Percentiles rank a stretch among this genome's conserved stretches.
Conservation (phyloP, 1,140 invertebrate species). For the Drosophila grimshawi region DNA sequence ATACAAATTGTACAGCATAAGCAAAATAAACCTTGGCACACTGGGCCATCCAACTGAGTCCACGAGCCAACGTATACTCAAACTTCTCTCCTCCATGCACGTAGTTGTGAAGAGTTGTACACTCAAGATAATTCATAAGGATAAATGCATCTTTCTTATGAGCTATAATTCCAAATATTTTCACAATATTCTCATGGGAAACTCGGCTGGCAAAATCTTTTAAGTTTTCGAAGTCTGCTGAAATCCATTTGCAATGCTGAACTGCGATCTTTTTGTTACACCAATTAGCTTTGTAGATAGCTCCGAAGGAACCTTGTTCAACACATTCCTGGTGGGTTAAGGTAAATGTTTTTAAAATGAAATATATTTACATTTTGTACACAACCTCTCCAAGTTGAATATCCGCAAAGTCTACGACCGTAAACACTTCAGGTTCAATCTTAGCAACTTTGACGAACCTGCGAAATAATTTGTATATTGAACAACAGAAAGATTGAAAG, state of each 20-base stretch:
- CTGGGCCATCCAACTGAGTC: background rate
- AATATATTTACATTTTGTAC: too few relatives aligned
- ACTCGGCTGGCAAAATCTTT: background rate
- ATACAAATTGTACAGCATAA: background rate
- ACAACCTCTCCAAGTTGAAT: too few relatives aligned
- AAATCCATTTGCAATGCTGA: too few relatives aligned
- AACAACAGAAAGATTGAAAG: too few relatives aligned
- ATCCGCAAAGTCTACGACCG: too few relatives aligned
- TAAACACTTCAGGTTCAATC: too few relatives aligned
- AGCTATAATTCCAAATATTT: background rate
- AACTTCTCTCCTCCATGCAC: background rate
- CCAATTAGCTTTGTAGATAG: background rate
- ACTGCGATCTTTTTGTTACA: background rate
- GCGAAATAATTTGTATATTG: too few relatives aligned
- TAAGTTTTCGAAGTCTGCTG: too few relatives aligned
- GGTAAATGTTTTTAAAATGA: too few relatives aligned
- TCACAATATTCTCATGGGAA: slow-evolving; percentile 1
- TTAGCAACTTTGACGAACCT: too few relatives aligned
- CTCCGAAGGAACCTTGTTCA: background rate
- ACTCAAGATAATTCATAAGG: background rate
- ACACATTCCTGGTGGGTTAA: background rate
- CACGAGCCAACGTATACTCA: background rate
- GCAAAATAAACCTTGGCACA: background rate
- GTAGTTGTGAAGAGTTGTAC: background rate
- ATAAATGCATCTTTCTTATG: background rate